Evolutionary conservation across 1,140 invertebrate species (phyloP).

Genomic region (Venustaconcha ellipsiformis): DNA sequence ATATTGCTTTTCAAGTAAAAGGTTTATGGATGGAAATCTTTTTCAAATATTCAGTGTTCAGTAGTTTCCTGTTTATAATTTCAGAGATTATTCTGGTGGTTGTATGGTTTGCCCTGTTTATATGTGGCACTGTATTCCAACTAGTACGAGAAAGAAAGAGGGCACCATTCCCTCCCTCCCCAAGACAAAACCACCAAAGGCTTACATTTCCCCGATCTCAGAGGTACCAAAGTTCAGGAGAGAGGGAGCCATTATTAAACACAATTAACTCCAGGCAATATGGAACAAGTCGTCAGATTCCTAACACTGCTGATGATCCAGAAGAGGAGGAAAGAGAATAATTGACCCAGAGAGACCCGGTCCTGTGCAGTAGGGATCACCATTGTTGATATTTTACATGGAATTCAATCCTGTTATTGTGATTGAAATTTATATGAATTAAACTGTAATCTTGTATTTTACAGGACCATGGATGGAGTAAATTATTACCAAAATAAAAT

Average conservation of each 20-base stretch:
- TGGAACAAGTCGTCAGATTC: not conserved
- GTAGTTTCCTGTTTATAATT: not conserved
- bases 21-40: too few species aligned
- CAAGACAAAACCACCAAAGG: conserved; percentile 3
- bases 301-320: not conserved
- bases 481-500: too few species aligned
- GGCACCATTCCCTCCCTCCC: conserved; percentile 25
- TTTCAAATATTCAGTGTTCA: too few species aligned
- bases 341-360: too few species aligned
- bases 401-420: too few species aligned
- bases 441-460: too few species aligned
- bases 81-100: conserved; percentile 14
- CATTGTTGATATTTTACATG: too few species aligned
- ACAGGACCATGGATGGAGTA: too few species aligned
- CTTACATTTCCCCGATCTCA: not conserved
- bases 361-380: too few species aligned
- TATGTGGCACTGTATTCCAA: conserved; percentile 10
- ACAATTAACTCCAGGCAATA: conserved; percentile 10
- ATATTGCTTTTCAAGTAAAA: too few species aligned
- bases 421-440: too few species aligned
- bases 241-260: conserved; percentile 19
- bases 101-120: conserved; percentile 8
- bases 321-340: conserved; percentile 4
- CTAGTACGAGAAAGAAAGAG: conserved; percentile 17
- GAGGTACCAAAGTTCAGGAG: not conserved